Percentiles rank a stretch among this genome's conserved stretches.
These are phyloP conservation scores for Drosophila conformis DNA, from an alignment of 2,888 invertebrate species.

Conservation along the genomic window DNA sequence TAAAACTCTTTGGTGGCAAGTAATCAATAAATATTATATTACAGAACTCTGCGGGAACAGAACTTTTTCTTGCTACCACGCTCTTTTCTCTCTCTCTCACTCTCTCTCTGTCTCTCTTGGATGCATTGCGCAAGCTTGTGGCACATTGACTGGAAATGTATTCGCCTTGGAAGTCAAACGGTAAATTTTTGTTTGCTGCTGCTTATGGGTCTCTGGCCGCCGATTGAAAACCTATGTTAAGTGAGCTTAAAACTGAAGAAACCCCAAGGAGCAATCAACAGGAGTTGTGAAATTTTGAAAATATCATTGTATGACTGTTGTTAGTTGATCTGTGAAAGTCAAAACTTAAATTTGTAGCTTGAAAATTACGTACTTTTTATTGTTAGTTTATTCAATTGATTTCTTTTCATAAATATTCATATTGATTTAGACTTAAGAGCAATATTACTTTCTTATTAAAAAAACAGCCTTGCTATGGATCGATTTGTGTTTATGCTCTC, in stretches of 20 bases:
- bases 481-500: not conserved
- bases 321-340: not conserved
- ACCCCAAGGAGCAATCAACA: not conserved
- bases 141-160: slow-evolving; percentile 45
- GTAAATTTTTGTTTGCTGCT: not conserved
- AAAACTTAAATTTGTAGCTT: not conserved
- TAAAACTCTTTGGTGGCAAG: slow-evolving; percentile 55
- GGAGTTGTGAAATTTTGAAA: not conserved
- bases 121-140: slow-evolving; percentile 44
- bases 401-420: not conserved
- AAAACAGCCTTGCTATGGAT: not conserved
- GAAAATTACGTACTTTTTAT: not conserved
- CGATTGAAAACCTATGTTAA: slow-evolving; percentile 13
- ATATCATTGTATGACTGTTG: too few relatives aligned
- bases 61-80: not conserved
- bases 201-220: not conserved
- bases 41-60: slow-evolving; percentile 46
- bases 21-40: slow-evolving; percentile 75
- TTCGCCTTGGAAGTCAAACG: slow-evolving; percentile 39
- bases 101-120: not conserved
- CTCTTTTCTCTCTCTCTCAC: not conserved
- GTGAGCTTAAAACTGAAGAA: slow-evolving; percentile 1
- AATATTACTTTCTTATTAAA: not conserved
- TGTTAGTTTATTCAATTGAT: not conserved
- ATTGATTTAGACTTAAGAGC: not conserved